Evolutionary conservation across 2,888 invertebrate species (phyloP).

Genomic region (Leptodirus hochenwartii): DNA sequence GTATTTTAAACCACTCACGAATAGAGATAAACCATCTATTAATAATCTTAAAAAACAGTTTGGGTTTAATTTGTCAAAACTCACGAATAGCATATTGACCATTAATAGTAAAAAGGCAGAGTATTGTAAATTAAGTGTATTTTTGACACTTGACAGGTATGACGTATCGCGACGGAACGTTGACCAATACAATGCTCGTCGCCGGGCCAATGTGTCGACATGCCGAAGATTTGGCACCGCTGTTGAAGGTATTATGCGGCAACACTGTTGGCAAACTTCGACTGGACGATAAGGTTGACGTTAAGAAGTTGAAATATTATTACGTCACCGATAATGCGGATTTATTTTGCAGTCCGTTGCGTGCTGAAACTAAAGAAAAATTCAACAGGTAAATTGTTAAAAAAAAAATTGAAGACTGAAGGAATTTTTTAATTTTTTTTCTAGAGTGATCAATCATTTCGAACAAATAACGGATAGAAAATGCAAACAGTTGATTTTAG

Average conservation of each 20-base stretch:
- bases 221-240: slow-evolving; percentile 60
- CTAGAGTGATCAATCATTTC: slow-evolving; percentile 22
- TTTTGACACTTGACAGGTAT: too few relatives aligned
- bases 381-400: slow-evolving; percentile 35
- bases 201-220: slow-evolving; percentile 69
- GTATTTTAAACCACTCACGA: too few relatives aligned
- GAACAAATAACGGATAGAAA: not conserved
- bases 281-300: slow-evolving; percentile 39
- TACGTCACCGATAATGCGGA: slow-evolving; percentile 64
- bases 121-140: too few relatives aligned
- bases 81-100: too few relatives aligned
- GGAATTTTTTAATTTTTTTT: slow-evolving; percentile 9
- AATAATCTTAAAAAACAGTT: too few relatives aligned
- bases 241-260: slow-evolving; percentile 46
- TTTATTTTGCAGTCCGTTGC: slow-evolving; percentile 50
- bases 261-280: slow-evolving; percentile 33
- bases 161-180: slow-evolving; percentile 12
- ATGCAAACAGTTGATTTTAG: slow-evolving; percentile 21
- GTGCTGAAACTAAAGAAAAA: slow-evolving; percentile 41
- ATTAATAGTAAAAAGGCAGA: too few relatives aligned
- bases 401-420: not conserved
- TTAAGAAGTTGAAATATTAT: slow-evolving; percentile 50
- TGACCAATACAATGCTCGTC: slow-evolving; percentile 47
- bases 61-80: too few relatives aligned
- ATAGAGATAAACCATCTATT: too few relatives aligned